Base-by-base conservation (phyloP, 2,888 invertebrate species). In the Cephus runcator region DNA sequence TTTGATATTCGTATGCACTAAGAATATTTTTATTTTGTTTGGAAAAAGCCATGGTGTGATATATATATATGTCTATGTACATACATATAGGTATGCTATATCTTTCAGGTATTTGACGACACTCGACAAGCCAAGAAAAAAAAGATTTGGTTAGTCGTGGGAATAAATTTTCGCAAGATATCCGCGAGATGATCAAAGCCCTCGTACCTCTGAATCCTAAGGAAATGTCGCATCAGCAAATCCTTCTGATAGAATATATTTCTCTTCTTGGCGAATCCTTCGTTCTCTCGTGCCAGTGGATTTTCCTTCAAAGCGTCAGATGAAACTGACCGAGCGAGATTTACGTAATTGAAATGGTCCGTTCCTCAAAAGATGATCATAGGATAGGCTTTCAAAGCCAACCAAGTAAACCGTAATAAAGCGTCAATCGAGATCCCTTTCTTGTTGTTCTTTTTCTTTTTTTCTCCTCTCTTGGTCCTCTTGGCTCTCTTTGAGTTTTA, bases 261-360 rank as follows among this genome's bases (percentile, higher is more conserved):
- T 31, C 71, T 33, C 30, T 15, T 33, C 31, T 34, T 30, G 30
- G 74, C 4, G 74, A 73, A 73, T 34, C 34, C 30, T 74, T 34
- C 34, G 69, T 69, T 74, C 34, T 73, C 68, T 73, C 68, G 74
- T 34, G 75, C 40, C 69, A 68, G 12, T 34, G n/a, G 33, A 77
- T 75, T 36, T 69, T 73, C 78, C 69, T 36, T 76, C 76, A 76
- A 78, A 78, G 75, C 68, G 69, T 71, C 75, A 75, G 71, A 71
- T 75, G 73, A 56, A 73, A 78, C 78, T 78, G 78, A 76, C 78
- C 78, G 76, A 78, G 73, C 75, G 56, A 73, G 78, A 78, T 78
- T 78, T 78, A 73, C 73, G 30, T 71, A 73, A 40, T 75, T 31
- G 34, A 36, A 33, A 12, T 75, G 35, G 69, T 71, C 78, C 35